Evolutionary conservation across 1,140 invertebrate species (phyloP), one percentile per base, ranked within the genome.

Genomic region (Zaprionus ghesquierei): DNA sequence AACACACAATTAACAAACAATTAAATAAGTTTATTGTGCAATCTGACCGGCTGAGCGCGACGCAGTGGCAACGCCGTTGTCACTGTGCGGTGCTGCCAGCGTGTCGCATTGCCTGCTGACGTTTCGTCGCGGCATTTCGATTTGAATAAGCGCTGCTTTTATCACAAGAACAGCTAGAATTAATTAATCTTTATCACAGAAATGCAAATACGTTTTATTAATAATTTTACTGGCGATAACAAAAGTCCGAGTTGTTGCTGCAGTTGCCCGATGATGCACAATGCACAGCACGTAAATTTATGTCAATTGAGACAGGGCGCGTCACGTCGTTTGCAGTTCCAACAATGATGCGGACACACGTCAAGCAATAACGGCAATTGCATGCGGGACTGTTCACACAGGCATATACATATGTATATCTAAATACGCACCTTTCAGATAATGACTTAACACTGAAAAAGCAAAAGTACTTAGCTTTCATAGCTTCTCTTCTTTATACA

Each of bases 21-120:
- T 54, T 49, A 72, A 60, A 53, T 29, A 69, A 54, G n/a, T 46
- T 54, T 68, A 66, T 72, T 72, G 69, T 72, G 69, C 63, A 72
- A 72, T 54, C 18, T 23, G 49, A 66, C n/a, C 18, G 33, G 35
- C 50, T 60, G 23, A 22, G 13, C 29, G 25, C 9, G 15, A 3
- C 13, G 22, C 53, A 31, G 9, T 72, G 69, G 69, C 63, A 72
- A 46, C 69, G 9, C 55, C 5, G 27, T 10, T 3, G 2, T 15
- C 2, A 41, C 1, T 41, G n/a, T 18, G 29, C 27, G 31, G 63
- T 25, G 55, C 9, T 72, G 69, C 69, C 69, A 72, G 12, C 0
- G 15, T 10, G 38, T 18, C 15, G 54, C 6, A 29, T 3, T 50
- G 3, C 1, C 8, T 55, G 1, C 22, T 68, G 69, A 72, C 55